These are phyloP conservation scores for Rhagonycha fulva DNA, from an alignment of 2,888 invertebrate species.

Conservation along the genomic window DNA sequence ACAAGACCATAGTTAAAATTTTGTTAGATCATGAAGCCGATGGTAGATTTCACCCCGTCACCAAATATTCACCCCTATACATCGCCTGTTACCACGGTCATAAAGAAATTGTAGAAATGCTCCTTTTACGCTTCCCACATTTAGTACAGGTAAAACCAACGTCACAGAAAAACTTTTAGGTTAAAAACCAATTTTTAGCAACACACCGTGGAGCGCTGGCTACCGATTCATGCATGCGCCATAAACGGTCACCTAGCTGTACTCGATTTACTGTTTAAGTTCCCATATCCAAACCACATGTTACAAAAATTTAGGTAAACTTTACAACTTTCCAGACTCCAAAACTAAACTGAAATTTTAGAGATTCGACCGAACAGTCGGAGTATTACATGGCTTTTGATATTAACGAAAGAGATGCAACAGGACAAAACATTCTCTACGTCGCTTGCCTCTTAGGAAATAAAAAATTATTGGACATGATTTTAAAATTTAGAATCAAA, in stretches of 20 bases:
- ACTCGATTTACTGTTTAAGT: slow-evolving; percentile 78
- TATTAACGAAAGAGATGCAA: slow-evolving; percentile 87
- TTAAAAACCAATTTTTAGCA: slow-evolving; percentile 56
- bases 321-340: not conserved
- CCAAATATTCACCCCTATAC: slow-evolving; percentile 91
- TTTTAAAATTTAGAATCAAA: slow-evolving; percentile 73
- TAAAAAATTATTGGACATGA: slow-evolving; percentile 73
- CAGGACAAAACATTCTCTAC: slow-evolving; percentile 89
- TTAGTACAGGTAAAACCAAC: slow-evolving; percentile 66
- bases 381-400: slow-evolving; percentile 91
- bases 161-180: not conserved
- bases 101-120: slow-evolving; percentile 72
- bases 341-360: slow-evolving; percentile 45
- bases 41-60: slow-evolving; percentile 86
- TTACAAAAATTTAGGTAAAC: slow-evolving; percentile 63
- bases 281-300: slow-evolving; percentile 76
- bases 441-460: slow-evolving; percentile 86
- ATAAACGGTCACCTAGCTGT: slow-evolving; percentile 83
- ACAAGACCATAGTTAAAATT: slow-evolving; percentile 74
- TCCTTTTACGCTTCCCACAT: slow-evolving; percentile 82
- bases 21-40: slow-evolving; percentile 84
- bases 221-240: slow-evolving; percentile 91
- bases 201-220: slow-evolving; percentile 89
- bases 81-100: slow-evolving; percentile 88
- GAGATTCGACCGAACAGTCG: slow-evolving; percentile 74